Evolutionary conservation across 1,140 invertebrate genomes (phyloP), one percentile per base, ranked within the genome.

Genomic region (Mactra quadrangularis): DNA sequence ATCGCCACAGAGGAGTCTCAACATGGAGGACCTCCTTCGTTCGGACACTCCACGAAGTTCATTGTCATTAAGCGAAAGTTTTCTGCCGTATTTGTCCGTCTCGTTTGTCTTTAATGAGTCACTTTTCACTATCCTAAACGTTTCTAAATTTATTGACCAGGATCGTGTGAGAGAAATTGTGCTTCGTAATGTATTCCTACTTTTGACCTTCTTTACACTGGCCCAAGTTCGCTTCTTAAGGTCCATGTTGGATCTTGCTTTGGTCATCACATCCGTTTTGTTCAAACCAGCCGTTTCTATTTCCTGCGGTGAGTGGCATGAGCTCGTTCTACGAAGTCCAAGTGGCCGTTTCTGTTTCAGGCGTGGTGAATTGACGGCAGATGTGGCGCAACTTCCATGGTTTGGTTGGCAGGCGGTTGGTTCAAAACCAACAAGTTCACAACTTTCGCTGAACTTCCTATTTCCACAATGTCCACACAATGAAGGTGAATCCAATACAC

Each of bases 11-110:
- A 78, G 33, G 0, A 77, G 60, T 4, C 76, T 41, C 19, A 68
- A 25, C 9, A 78, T 15, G 11, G 76, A 78, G 11, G 76, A 78
- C 17, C 76, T 25, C 1, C 76, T 25, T 6, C 76, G 41, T 9
- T 62, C 74, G 15, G 33, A 33, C 2, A 66, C 38, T 31, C 64
- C 45, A 17, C 50, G 76, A 1, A 78, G 17, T 25, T 78, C 76
- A n/a, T 68, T 78, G 50, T 68, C 60, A 57, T 78, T 78, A 19
- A 78, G 38, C 1, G 76, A 78, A 60, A 78, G 35, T 31, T 68
- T 78, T 19, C 76, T n/a, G 19, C 7, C 25, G 53, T 13, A 33
- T 0, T 64, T 70, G 6, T 22, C 31, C 4, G 6, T 11, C 11
- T 50, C 11, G 11, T 27, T 31, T 0, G 62, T 50, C n/a, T 66